Percentiles rank a stretch among this genome's conserved stretches.
Evolutionary conservation across 1,140 invertebrate species (phyloP).

Genomic region (Penaeus chinensis): DNA sequence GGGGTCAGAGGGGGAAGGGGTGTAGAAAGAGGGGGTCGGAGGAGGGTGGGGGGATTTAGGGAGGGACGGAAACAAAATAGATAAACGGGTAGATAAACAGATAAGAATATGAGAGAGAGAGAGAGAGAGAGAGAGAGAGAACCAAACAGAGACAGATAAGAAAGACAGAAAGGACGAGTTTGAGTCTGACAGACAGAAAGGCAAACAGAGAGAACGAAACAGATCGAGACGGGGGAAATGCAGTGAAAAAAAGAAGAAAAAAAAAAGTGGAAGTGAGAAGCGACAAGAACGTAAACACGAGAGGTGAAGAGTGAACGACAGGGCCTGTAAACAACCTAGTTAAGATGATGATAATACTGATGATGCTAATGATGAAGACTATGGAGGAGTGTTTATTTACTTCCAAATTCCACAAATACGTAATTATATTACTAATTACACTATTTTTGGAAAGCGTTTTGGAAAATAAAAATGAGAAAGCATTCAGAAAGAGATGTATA

Average conservation of each 20-base stretch:
- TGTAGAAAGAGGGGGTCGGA: neutral
- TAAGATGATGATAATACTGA: too few species aligned
- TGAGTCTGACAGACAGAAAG: neutral
- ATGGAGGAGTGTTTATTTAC: too few species aligned
- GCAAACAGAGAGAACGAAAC: neutral
- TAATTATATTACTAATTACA: too few species aligned
- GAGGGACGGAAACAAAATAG: too few species aligned
- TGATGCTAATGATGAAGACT: too few species aligned
- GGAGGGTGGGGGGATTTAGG: neutral
- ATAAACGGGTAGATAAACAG: neutral
- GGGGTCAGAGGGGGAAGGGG: neutral
- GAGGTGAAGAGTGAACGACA: slow-evolving; percentile 3
- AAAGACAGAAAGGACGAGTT: neutral
- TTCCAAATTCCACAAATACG: too few species aligned
- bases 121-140: slow-evolving; percentile 4
- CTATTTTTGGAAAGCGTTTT: too few species aligned
- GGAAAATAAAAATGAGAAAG: too few species aligned
- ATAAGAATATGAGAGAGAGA: neutral
- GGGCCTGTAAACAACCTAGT: neutral
- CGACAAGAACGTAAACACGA: neutral
- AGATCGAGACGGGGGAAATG: neutral
- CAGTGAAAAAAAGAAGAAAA: neutral
- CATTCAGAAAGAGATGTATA: too few species aligned
- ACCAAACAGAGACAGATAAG: neutral
- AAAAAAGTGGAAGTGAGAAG: neutral